Evolutionary conservation across 2,888 invertebrate species (phyloP).

Genomic region (Chymomyza caudatula): DNA sequence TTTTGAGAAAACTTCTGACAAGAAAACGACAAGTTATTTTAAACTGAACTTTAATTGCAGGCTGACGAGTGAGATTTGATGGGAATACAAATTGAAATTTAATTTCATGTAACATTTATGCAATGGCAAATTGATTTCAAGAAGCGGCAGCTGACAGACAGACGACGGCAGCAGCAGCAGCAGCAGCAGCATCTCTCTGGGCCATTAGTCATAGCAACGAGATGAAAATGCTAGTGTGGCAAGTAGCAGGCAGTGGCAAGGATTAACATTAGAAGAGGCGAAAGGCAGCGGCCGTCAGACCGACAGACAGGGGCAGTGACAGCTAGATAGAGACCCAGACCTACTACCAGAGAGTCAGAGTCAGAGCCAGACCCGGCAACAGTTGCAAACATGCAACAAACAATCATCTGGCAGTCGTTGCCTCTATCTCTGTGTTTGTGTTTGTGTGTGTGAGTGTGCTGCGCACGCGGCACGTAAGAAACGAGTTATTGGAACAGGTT

Average conservation of each 20-base stretch:
- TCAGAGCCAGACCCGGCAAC: conserved; percentile 8
- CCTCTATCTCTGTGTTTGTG: conserved; percentile 14
- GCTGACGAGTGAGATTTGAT: conserved; percentile 14
- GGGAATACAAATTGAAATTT: conserved; percentile 56
- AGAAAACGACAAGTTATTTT: conserved; percentile 21
- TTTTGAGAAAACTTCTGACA: conserved; percentile 4
- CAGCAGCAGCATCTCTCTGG: conserved; percentile 26
- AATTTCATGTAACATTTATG: conserved; percentile 59
- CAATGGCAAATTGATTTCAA: conserved; percentile 63
- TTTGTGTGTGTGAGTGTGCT: conserved; percentile 18
- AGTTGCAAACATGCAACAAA: conserved; percentile 60
- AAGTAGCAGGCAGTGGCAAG: conserved; percentile 32
- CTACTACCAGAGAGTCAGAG: too few species aligned
- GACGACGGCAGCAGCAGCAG: conserved; percentile 7
- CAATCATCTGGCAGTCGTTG: conserved; percentile 55
- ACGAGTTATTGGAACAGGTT: conserved; percentile 75
- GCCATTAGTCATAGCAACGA: conserved; percentile 57
- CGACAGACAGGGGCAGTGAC: conserved; percentile 14
- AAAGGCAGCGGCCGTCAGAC: neutral
- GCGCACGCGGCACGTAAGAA: conserved; percentile 64
- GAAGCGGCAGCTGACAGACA: neutral
- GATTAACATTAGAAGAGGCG: conserved; percentile 55
- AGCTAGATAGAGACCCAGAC: neutral
- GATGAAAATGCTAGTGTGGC: conserved; percentile 27
- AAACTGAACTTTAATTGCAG: conserved; percentile 34